Evolutionary conservation across 2,797 vertebrate genomes (phyloP).

Genomic region (Hydrolagus colliei): DNA sequence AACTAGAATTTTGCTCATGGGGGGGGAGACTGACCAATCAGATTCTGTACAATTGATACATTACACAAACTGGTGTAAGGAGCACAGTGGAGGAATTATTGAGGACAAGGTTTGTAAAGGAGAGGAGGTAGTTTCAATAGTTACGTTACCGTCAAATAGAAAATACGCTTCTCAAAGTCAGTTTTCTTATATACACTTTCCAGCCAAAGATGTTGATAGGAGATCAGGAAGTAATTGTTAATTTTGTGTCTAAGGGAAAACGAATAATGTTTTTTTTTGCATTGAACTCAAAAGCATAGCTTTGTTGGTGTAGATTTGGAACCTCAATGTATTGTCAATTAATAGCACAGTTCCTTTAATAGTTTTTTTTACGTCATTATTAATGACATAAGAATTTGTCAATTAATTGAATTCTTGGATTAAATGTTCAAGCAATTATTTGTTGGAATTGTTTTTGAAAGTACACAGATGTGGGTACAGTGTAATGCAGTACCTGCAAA

Average conservation of each 20-base stretch:
- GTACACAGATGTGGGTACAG: not conserved
- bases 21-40: conserved; percentile 65
- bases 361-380: not conserved
- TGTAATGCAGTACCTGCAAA: not conserved
- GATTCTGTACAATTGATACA: conserved; percentile 62
- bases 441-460: not conserved
- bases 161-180: conserved; percentile 93
- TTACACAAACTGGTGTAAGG: conserved; percentile 63
- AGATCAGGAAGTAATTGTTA: conserved; percentile 97
- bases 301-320: not conserved
- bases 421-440: not conserved
- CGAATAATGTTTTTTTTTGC: conserved; percentile 63
- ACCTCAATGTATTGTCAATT: not conserved
- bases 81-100: conserved; percentile 59
- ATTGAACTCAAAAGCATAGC: conserved; percentile 20
- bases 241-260: conserved; percentile 93
- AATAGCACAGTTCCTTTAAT: not conserved
- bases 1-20: not conserved
- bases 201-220: conserved; percentile 92
- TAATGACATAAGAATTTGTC: not conserved
- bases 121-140: conserved; percentile 53
- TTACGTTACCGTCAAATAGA: conserved; percentile 94
- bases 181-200: conserved; percentile 91
- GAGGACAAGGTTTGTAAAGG: conserved; percentile 60
- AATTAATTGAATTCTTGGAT: not conserved